These are phyloP conservation scores for Hetaerina titia DNA, from an alignment of 2,888 invertebrate genomes.

Conservation along the genomic window DNA sequence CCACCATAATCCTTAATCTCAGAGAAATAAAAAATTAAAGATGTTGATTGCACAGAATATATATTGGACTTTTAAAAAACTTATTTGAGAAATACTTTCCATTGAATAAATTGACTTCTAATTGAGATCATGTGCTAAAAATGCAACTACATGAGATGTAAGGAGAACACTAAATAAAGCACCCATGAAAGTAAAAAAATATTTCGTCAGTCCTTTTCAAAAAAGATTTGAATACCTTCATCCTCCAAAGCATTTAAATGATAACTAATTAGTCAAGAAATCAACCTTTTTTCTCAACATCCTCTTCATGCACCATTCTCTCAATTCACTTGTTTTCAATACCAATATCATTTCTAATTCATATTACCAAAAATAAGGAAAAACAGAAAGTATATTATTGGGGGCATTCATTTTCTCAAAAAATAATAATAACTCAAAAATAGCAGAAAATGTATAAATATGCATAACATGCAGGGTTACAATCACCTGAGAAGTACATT, in stretches of 20 bases:
- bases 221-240: not conserved
- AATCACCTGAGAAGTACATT: not conserved
- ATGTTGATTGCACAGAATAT: not conserved
- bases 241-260: not conserved
- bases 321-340: not conserved
- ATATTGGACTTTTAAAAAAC: not conserved
- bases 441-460: not conserved
- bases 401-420: not conserved
- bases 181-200: not conserved
- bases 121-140: not conserved
- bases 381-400: not conserved
- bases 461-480: not conserved
- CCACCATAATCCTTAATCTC: no score
- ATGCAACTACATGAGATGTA: not conserved
- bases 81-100: not conserved
- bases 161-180: not conserved
- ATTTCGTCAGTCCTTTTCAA: not conserved
- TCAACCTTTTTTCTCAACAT: not conserved
- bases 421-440: not conserved
- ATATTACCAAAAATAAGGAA: not conserved
- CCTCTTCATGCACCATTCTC: not conserved
- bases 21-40: not conserved
- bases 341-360: not conserved
- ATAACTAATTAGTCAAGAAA: not conserved
- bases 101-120: not conserved